phyloP scores from a whole-genome alignment of 2,888 invertebrate species.

The Seladonia tumulorum region DNA sequence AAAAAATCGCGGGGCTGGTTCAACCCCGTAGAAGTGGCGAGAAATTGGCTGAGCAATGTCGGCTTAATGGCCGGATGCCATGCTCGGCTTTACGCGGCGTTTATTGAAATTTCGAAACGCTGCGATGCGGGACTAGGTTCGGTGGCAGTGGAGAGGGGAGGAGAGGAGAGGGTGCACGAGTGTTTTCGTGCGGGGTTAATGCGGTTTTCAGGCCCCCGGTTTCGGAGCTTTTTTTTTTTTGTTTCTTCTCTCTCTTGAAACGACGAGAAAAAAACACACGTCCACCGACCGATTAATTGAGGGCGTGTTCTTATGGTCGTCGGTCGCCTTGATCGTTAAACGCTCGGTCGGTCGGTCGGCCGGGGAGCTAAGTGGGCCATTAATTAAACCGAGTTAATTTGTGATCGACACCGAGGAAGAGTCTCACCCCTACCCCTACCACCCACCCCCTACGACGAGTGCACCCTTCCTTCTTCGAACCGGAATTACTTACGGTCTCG shows the following conservation, averaged over 20 bases:
- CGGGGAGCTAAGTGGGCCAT: slow-evolving; percentile 51
- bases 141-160: too few species aligned
- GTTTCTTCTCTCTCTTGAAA: not conserved
- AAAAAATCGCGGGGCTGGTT: not conserved
- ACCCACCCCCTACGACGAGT: not conserved
- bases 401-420: slow-evolving; percentile 57
- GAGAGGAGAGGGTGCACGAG: not conserved
- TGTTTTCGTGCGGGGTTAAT: slow-evolving; percentile 11
- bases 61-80: slow-evolving; percentile 48
- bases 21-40: slow-evolving; percentile 44
- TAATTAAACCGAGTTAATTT: slow-evolving; percentile 70
- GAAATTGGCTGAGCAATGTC: slow-evolving; percentile 57
- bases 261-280: slow-evolving; percentile 2
- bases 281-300: slow-evolving; percentile 60
- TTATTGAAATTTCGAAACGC: slow-evolving; percentile 45
- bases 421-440: not conserved
- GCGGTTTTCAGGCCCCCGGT: not conserved
- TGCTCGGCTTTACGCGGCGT: slow-evolving; percentile 36
- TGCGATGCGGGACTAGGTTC: not conserved
- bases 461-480: not conserved
- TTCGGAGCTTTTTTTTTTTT: not conserved
- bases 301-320: slow-evolving; percentile 39
- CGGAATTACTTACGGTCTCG: slow-evolving; percentile 62
- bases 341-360: slow-evolving; percentile 23
- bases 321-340: slow-evolving; percentile 44